These are phyloP conservation scores for Xerus inauris DNA, from an alignment of 2,113 vertebrate species.

Conservation along the genomic window DNA sequence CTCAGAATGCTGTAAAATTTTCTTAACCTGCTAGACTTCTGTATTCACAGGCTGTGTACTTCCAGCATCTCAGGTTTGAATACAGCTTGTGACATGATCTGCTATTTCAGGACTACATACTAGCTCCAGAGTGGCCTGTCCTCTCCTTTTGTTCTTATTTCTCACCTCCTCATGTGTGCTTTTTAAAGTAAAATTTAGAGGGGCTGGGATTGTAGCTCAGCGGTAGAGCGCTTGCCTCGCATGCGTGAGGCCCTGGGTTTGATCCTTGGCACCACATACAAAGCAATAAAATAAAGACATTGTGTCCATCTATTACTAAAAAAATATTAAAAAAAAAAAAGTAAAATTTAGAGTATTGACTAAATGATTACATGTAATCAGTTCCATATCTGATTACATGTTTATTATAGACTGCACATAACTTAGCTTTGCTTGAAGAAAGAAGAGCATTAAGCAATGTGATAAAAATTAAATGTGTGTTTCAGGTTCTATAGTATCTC, in stretches of 20 bases:
- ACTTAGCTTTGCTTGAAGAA: not conserved
- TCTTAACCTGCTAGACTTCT: not conserved
- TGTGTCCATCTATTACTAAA: no score
- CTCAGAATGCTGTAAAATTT: not conserved
- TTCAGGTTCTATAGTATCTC: not conserved
- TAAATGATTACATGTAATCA: no score
- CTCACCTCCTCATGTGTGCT: not conserved
- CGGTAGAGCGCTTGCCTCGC: no score
- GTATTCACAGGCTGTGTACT: rapidly evolving
- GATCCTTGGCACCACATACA: no score
- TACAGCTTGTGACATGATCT: not conserved
- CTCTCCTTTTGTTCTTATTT: not conserved
- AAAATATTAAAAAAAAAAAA: no score
- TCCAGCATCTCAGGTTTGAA: not conserved
- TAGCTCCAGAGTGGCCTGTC: not conserved
- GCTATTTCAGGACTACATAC: not conserved
- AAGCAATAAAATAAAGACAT: no score
- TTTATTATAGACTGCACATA: not conserved
- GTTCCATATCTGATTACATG: not conserved
- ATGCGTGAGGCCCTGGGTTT: no score
- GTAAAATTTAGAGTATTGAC: not conserved
- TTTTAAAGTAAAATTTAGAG: conserved; percentile 18
- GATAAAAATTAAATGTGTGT: not conserved
- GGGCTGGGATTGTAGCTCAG: no score
- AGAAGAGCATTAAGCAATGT: not conserved